phyloP scores from a whole-genome alignment of 2,888 invertebrate species.

The Nematopogon swammerdamellus region DNA sequence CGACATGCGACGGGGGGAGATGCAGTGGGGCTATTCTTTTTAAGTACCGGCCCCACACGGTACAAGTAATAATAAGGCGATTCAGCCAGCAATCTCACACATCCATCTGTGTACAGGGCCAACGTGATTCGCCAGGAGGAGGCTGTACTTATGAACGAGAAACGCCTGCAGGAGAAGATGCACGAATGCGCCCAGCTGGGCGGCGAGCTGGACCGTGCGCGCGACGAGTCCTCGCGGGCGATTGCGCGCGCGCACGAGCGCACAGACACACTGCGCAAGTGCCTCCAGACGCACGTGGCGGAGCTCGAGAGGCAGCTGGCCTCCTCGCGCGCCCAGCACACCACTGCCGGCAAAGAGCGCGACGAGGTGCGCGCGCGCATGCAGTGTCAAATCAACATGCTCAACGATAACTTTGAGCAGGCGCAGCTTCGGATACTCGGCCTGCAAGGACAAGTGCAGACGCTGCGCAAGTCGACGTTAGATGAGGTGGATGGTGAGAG shows the following conservation, averaged over 20 bases:
- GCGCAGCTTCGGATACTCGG: conserved; percentile 64
- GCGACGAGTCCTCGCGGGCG: conserved; percentile 67
- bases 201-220: conserved; percentile 61
- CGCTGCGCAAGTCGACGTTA: conserved; percentile 40
- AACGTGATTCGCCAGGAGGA: conserved; percentile 58
- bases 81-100: too few relatives aligned
- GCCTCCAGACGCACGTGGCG: conserved; percentile 60
- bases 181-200: conserved; percentile 65
- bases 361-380: conserved; percentile 69
- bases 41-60: too few relatives aligned
- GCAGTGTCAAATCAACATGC: conserved; percentile 65
- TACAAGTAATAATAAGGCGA: too few relatives aligned
- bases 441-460: conserved; percentile 63
- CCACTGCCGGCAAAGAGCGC: conserved; percentile 63
- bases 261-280: conserved; percentile 59
- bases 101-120: conserved; percentile 24
- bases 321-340: conserved; percentile 60
- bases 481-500: conserved; percentile 18
- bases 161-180: conserved; percentile 62
- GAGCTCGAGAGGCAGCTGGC: conserved; percentile 67
- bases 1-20: too few relatives aligned
- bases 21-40: too few relatives aligned
- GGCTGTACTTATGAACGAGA: conserved; percentile 53
- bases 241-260: conserved; percentile 63
- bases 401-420: conserved; percentile 69